Conservation (phyloP, 2,113 vertebrate genomes). For the Melanerpes formicivorus region DNA sequence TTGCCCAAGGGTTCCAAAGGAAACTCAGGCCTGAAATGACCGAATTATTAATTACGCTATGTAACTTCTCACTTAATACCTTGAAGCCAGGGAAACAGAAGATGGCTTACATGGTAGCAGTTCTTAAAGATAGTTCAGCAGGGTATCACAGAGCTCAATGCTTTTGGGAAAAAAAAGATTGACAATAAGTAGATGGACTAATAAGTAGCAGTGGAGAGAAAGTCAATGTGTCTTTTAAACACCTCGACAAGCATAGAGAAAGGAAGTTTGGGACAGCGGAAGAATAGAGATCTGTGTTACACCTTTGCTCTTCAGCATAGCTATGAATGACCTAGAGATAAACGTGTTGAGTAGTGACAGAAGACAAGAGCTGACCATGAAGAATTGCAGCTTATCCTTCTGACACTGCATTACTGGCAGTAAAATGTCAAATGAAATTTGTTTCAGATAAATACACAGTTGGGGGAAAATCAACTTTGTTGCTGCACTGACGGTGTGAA, state of each 20-base stretch:
- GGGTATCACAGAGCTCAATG: not conserved
- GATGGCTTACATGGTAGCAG: not conserved
- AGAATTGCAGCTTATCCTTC: not conserved
- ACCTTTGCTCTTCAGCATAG: not conserved
- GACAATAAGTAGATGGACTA: not conserved
- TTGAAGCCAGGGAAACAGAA: not conserved
- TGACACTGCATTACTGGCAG: not conserved
- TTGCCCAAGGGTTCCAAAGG: not conserved
- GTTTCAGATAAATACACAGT: not conserved
- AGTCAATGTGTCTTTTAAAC: not conserved
- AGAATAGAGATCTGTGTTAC: not conserved
- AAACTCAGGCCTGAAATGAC: not conserved
- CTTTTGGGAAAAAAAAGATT: not conserved
- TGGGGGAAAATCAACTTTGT: not conserved
- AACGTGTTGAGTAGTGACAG: not conserved
- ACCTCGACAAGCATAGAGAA: not conserved
- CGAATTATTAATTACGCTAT: not conserved
- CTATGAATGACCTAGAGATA: not conserved
- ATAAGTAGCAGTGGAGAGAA: not conserved
- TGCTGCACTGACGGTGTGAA: not conserved
- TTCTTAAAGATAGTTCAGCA: constrained; percentile 21
- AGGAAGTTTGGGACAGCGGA: not conserved
- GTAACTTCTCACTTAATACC: not conserved
- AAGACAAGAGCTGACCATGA: not conserved
- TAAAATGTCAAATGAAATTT: not conserved